Evolutionary conservation across 2,113 vertebrate species (phyloP).

Genomic region (Megaptera novaeangliae): DNA sequence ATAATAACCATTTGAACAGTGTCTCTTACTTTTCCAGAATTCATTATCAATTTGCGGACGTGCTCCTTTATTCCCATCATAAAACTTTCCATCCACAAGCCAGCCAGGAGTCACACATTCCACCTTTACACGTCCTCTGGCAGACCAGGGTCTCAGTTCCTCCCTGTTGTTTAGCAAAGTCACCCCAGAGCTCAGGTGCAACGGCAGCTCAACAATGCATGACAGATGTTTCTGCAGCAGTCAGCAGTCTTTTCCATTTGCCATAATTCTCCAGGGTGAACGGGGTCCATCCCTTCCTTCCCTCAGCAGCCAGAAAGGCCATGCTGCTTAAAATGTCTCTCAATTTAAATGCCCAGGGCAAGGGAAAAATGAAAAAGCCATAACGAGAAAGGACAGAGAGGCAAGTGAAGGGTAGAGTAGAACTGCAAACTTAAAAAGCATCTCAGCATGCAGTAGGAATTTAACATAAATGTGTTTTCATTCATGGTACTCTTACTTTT

Average conservation of each 20-base stretch:
- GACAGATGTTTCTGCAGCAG: neutral
- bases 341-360: neutral
- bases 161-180: neutral
- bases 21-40: neutral
- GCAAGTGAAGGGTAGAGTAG: neutral
- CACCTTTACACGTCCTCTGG: neutral
- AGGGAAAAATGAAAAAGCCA: neutral
- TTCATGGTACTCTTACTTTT: neutral
- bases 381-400: neutral
- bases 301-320: neutral
- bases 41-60: neutral
- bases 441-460: neutral
- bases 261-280: constrained; percentile 26
- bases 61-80: neutral
- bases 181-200: neutral
- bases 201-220: neutral
- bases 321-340: neutral
- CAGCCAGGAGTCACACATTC: neutral
- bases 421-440: neutral
- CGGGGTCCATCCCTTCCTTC: neutral
- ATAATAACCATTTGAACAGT: neutral
- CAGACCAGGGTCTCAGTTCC: neutral
- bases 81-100: neutral
- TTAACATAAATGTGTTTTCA: neutral
- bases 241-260: constrained; percentile 10